Percentiles rank a stretch among this genome's conserved stretches.
These are phyloP conservation scores for Peribatodes rhomboidaria DNA, from an alignment of 2,888 invertebrate species.

Conservation along the genomic window DNA sequence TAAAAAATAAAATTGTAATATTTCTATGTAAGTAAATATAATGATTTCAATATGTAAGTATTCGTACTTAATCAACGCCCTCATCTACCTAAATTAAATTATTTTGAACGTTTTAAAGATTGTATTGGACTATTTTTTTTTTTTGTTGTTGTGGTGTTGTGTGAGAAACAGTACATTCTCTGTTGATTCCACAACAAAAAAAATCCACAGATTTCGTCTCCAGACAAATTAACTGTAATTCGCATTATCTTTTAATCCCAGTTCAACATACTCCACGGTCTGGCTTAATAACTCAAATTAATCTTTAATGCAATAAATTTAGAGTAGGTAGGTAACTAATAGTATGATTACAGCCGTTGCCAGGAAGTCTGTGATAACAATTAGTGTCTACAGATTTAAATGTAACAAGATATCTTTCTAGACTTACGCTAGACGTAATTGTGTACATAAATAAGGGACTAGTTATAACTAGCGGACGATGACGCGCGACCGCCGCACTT, in stretches of 20 bases:
- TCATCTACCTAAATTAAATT: too few relatives aligned
- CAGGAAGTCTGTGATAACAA: slow-evolving; percentile 28
- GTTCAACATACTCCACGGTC: background rate
- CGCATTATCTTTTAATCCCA: slow-evolving; percentile 1
- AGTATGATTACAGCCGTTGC: slow-evolving; percentile 21
- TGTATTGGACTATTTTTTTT: too few relatives aligned
- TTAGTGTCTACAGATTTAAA: background rate
- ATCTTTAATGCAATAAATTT: slow-evolving; percentile 15
- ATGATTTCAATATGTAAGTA: too few relatives aligned
- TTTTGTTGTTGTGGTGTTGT: too few relatives aligned
- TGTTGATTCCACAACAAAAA: background rate
- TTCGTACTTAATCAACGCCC: too few relatives aligned
- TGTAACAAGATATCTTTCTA: slow-evolving; percentile 10
- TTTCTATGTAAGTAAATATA: too few relatives aligned
- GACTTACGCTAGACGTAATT: slow-evolving; percentile 31
- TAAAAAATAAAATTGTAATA: too few relatives aligned
- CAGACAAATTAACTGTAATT: slow-evolving; percentile 4
- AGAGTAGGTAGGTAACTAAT: too few relatives aligned
- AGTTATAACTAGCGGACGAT: too few relatives aligned
- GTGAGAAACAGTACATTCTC: background rate
- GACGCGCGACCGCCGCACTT: too few relatives aligned
- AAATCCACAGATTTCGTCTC: background rate
- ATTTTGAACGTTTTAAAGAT: too few relatives aligned
- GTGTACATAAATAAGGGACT: background rate
- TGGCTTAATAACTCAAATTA: background rate